Percentiles rank a stretch among this genome's conserved stretches.
phyloP scores from a whole-genome alignment of 2,797 vertebrate genomes.

The Pyrocephalus nanus region DNA sequence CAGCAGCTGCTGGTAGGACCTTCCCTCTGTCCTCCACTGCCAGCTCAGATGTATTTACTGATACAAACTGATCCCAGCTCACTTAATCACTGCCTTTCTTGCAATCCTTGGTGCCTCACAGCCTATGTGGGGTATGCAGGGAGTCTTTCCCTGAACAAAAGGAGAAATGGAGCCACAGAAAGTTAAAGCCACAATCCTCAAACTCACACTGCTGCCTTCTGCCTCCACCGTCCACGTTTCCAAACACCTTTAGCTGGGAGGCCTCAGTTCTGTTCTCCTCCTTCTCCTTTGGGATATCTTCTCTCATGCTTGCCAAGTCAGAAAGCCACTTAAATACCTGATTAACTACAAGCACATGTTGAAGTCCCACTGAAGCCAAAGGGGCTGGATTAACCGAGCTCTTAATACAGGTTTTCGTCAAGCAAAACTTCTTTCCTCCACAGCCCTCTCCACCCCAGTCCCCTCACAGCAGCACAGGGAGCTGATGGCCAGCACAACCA shows the following conservation, averaged over 20 bases:
- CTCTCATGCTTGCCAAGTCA: not conserved
- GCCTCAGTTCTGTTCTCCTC: not conserved
- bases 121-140: not conserved
- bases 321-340: slow-evolving; percentile 46
- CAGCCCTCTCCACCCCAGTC: not conserved
- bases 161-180: not conserved
- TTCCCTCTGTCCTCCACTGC: not conserved
- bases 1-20: not conserved
- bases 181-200: not conserved
- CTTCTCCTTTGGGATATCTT: not conserved
- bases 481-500: fast-evolving
- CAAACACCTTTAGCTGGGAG: not conserved
- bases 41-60: not conserved
- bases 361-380: not conserved
- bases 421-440: not conserved
- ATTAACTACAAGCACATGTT: slow-evolving; percentile 46
- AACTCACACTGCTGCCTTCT: not conserved
- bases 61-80: fast-evolving
- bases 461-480: not conserved
- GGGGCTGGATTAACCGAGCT: not conserved
- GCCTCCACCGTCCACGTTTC: not conserved
- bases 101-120: not conserved
- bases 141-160: not conserved
- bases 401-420: not conserved
- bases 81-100: not conserved